Conservation (phyloP, 2,797 vertebrate species). For the Amblyopsis hoosieri region DNA sequence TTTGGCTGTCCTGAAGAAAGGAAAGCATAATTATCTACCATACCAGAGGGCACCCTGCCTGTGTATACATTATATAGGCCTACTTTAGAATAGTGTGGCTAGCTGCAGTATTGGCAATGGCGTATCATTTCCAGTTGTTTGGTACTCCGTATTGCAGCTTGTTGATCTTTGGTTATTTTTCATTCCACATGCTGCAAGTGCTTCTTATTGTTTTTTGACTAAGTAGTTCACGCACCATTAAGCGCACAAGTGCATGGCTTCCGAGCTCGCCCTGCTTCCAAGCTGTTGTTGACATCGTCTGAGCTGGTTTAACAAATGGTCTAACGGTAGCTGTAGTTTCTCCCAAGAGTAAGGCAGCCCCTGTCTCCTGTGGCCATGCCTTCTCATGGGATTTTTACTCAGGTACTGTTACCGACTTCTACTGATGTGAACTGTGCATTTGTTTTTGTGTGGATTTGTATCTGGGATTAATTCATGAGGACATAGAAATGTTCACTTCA, state of each 20-base stretch:
- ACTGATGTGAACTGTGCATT: conserved; percentile 14
- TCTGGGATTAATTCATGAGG: conserved; percentile 11
- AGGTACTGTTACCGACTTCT: conserved; percentile 73
- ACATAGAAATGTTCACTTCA: not conserved
- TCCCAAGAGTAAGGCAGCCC: conserved; percentile 74
- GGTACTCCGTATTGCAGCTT: too few species aligned
- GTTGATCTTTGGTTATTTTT: not conserved
- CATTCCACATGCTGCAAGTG: conserved; percentile 13
- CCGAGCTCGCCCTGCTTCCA: conserved; percentile 5
- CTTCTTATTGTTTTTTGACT: conserved; percentile 18
- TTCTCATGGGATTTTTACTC: conserved; percentile 83
- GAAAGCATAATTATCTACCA: too few species aligned
- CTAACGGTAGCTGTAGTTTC: conserved; percentile 81
- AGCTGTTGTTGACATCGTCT: conserved; percentile 22
- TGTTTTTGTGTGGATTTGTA: conserved; percentile 29
- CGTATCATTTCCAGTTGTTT: too few species aligned
- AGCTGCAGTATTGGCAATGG: too few species aligned
- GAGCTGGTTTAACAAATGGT: conserved; percentile 61
- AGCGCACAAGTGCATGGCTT: conserved; percentile 51
- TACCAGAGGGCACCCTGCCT: too few species aligned
- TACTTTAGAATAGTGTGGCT: too few species aligned
- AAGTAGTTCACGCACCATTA: not conserved
- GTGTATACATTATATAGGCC: too few species aligned
- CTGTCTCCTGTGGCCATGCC: conserved; percentile 79
- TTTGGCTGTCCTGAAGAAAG: not conserved